Conservation (phyloP, 2,113 vertebrate species). For the Microcebus murinus region DNA sequence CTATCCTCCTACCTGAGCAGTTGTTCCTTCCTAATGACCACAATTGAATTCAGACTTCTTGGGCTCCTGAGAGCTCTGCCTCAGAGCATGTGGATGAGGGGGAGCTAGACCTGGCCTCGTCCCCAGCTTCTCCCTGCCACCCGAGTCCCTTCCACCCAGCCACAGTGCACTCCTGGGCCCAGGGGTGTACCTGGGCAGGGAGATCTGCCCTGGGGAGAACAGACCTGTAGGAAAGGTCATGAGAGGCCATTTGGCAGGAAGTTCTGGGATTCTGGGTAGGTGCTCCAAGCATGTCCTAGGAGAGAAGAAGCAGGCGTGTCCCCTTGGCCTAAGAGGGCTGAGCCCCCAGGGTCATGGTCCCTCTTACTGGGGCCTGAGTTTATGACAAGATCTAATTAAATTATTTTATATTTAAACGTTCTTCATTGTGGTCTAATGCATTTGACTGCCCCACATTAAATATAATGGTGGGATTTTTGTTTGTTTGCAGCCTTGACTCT, state of each 20-base stretch:
- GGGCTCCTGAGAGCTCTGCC: background rate
- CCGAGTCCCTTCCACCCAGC: background rate
- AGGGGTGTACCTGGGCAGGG: too few species aligned
- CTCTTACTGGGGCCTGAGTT: background rate
- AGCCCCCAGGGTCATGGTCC: too few species aligned
- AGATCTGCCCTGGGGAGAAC: background rate
- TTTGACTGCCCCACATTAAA: background rate
- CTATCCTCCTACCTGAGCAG: background rate
- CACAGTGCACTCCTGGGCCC: background rate
- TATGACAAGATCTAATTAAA: background rate
- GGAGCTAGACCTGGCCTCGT: background rate
- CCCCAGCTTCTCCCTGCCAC: background rate
- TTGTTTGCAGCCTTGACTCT: conserved; percentile 87
- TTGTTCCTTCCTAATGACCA: background rate
- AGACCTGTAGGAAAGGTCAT: background rate
- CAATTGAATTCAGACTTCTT: background rate
- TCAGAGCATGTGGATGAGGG: background rate
- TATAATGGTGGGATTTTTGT: background rate
- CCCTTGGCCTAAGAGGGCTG: background rate
- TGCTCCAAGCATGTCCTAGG: background rate
- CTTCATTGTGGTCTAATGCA: background rate
- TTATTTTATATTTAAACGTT: conserved; percentile 49
- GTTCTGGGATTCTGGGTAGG: background rate
- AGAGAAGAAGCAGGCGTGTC: background rate
- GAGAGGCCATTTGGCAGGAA: background rate